A percentile compares a stretch with the other conserved stretches of the same genome.
These are phyloP conservation scores for Patiria pectinifera DNA, from an alignment of 53 echinoderm and acorn worm genomes.

Conservation along the genomic window DNA sequence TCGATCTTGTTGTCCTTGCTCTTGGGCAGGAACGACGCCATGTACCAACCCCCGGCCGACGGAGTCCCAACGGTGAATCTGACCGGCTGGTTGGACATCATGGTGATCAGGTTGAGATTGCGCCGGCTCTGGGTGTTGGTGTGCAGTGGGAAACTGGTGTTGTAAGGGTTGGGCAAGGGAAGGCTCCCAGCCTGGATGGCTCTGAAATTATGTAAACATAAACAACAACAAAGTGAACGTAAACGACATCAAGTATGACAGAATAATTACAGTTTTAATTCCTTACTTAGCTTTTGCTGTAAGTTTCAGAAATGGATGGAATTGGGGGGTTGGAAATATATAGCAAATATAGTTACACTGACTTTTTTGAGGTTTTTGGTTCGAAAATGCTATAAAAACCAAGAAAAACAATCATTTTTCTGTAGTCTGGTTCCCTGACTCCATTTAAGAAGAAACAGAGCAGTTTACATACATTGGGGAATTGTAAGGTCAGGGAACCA, in stretches of 20 bases:
- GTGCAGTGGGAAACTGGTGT: conserved; percentile 77
- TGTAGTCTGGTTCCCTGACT: no score
- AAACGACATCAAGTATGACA: not conserved
- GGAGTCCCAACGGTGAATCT: conserved; percentile 32
- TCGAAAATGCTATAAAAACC: no score
- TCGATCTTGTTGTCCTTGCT: conserved; percentile 67
- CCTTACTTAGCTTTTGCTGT: no score
- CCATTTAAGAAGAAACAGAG: no score
- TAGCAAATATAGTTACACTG: no score
- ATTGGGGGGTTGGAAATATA: no score
- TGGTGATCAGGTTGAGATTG: conserved; percentile 1
- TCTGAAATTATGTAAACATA: conserved; percentile 46
- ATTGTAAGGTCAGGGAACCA: no score
- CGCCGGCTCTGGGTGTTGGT: conserved; percentile 25
- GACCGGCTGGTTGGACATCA: conserved; percentile 26
- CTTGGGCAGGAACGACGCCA: conserved; percentile 44
- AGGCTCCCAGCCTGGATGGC: conserved; percentile 75
- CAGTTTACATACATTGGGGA: no score
- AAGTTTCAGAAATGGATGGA: no score
- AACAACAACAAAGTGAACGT: not conserved
- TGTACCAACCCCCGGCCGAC: conserved; percentile 86
- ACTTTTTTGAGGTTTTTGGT: no score
- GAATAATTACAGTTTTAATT: not conserved
- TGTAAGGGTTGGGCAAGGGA: conserved; percentile 88
- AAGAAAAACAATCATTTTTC: no score